Conservation (phyloP, 2,797 vertebrate genomes). For the Crocidura indochinensis region DNA sequence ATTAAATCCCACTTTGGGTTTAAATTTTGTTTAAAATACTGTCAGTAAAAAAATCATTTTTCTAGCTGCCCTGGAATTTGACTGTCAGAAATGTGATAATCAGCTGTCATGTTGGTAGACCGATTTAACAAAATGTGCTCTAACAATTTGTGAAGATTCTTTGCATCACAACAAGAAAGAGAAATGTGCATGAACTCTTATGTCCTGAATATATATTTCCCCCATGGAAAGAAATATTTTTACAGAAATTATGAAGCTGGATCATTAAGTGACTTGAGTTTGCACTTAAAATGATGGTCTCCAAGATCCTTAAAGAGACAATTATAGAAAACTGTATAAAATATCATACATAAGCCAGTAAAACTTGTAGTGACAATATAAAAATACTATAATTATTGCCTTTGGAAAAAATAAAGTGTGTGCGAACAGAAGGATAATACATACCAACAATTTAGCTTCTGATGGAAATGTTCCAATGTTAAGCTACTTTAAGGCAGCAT, state of each 20-base stretch:
- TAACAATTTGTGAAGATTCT: constrained; percentile 23
- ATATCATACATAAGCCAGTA: constrained; percentile 57
- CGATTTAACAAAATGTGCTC: constrained; percentile 38
- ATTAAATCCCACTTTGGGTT: constrained; percentile 76
- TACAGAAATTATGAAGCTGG: constrained; percentile 66
- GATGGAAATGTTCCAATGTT: no score
- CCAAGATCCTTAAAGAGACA: constrained; percentile 43
- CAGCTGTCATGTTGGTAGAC: constrained; percentile 48
- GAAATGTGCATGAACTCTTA: constrained; percentile 28
- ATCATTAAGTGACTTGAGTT: constrained; percentile 71
- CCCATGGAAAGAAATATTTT: constrained; percentile 63
- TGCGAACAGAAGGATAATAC: constrained; percentile 54
- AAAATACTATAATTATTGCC: constrained; percentile 56
- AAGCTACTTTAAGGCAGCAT: constrained; percentile 34
- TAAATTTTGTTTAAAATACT: constrained; percentile 81
- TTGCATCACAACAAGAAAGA: constrained; percentile 9
- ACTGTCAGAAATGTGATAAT: constrained; percentile 60
- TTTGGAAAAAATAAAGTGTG: constrained; percentile 70
- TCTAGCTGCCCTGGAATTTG: background rate
- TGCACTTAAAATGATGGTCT: constrained; percentile 64
- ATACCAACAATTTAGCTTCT: constrained; percentile 49
- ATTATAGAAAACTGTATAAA: constrained; percentile 71
- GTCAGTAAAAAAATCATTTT: constrained; percentile 35
- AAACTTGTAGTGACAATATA: constrained; percentile 50
- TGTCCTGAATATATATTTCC: constrained; percentile 43